Evolutionary conservation across 2,113 vertebrate species (phyloP), one percentile per base, ranked within the genome.

Genomic region (Serranochromis macrocephalus): DNA sequence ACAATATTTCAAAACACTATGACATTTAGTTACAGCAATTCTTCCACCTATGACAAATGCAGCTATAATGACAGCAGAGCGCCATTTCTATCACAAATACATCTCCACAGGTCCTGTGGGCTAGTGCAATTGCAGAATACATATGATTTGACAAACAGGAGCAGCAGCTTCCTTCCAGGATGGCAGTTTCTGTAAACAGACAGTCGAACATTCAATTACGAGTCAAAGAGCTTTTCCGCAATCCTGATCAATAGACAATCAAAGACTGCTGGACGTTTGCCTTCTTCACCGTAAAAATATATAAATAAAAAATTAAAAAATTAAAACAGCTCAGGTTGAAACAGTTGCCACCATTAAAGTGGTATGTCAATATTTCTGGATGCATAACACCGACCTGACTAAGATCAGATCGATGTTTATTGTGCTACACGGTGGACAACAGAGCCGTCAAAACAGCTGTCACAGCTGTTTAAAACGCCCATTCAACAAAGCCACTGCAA

Each of bases 181-280:
- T 66, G 26, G 49, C 36, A 73, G 33, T 89, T 90, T 91, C 85
- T 87, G 89, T 85, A 88, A 92, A 88, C 57, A 88, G 78, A 88
- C 79, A 68, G 68, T 26, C 9, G 54, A 63, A 86, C 84, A 92
- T 68, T 87, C 82, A 90, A 66, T 51, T 78, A 79, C 24, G 19
- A 75, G 63, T 86, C 58, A 85, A 78, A 47, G 80, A 91, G 66
- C 31, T 80, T 87, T 85, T 88, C 36, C 11, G 31, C 57, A 85
- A 53, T 55, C 85, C 9, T 38, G 42, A 90, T 92, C 94, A 78
- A 87, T 81, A 45, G 9, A 38, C 51, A 66, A 82, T 85, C 82
- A 92, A 88, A 83, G 63, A 36, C n/a, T 54, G 40, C 29, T 79
- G 80, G 82, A 82, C 9, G 2, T 85, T 79, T 87, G 66, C 7